Evolutionary conservation across 2,113 vertebrate species (phyloP), one percentile per base, ranked within the genome.

Genomic region (Dipodomys spectabilis): DNA sequence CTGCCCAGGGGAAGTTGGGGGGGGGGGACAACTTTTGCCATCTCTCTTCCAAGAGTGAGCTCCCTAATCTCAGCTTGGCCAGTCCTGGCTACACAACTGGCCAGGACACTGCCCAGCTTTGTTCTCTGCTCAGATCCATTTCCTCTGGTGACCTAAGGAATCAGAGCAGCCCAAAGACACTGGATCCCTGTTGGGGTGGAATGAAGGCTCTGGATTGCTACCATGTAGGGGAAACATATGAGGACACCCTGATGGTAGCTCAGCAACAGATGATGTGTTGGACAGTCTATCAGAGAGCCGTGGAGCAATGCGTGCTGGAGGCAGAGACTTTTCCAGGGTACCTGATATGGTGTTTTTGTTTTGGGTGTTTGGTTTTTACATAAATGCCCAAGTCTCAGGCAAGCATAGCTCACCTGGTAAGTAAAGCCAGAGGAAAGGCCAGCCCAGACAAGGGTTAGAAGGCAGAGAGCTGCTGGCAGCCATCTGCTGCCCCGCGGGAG

Each of bases 81-180:
- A 19, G 49, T 60, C 27, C 30, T 23, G 32, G 86, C 86, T 11
- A 10, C 32, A 69, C 6, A 35, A 64, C 7, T 32, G 30, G 92
- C 79, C 71, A 68, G 45, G 87, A 95, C 78, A 95, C 71, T 82
- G 81, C 53, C 11, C 69, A 57, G 82, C 92, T 95, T 94, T 95
- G 95, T 97, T 95, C 85, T 92, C 93, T 80, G 74, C 72, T 87
- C 84, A 93, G 94, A 94, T 94, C 78, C 35, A 39, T 90, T 95
- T 96, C 68, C 88, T 68, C 71, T 23, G 85, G 82, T 93, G 95
- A 94, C 95, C 82, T 67, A 72, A 84, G 92, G 90, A 95, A 88
- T 75, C 75, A 57, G 86, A 92, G 85, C 90, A 77, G 94, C 62
- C 82, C 92, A 75, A 95, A 96, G 95, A 95, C 92, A 95, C 78